Evolutionary conservation across 1,140 invertebrate genomes (phyloP).

Genomic region (Ganaspis sp.): DNA sequence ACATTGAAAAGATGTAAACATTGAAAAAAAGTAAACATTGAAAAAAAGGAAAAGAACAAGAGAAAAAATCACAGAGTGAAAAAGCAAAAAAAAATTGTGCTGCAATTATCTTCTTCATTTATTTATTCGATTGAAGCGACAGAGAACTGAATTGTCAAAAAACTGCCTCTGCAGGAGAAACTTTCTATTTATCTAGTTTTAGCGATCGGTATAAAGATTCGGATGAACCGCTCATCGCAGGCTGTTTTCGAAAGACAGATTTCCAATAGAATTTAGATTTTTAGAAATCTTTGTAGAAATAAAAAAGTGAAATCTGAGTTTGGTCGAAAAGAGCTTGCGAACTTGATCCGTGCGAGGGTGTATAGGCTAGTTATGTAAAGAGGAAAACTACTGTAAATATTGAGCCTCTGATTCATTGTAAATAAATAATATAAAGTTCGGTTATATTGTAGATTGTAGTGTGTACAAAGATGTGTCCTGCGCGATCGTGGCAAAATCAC

Average conservation of each 20-base stretch:
- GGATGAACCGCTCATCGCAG: neutral
- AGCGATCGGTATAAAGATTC: neutral
- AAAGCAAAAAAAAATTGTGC: too few species aligned
- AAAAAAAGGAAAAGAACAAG: neutral
- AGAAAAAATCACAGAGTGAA: too few species aligned
- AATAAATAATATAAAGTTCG: slow-evolving; percentile 64
- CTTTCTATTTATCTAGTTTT: slow-evolving; percentile 25
- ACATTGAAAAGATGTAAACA: neutral
- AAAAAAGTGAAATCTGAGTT: neutral
- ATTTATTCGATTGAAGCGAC: neutral
- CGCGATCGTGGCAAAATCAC: slow-evolving; percentile 53
- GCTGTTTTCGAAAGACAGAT: slow-evolving; percentile 6
- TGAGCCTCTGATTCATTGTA: slow-evolving; percentile 62
- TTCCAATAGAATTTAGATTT: slow-evolving; percentile 20
- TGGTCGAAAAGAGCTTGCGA: slow-evolving; percentile 1
- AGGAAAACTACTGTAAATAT: slow-evolving; percentile 64
- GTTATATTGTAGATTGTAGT: slow-evolving; percentile 57
- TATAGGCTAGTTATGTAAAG: slow-evolving; percentile 49
- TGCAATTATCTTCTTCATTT: too few species aligned
- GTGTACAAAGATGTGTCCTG: slow-evolving; percentile 46
- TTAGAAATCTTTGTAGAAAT: slow-evolving; percentile 20
- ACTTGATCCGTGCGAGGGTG: slow-evolving; percentile 36
- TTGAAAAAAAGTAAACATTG: neutral
- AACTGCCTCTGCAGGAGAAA: neutral
- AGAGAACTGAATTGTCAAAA: neutral